Evolutionary conservation across 2,888 invertebrate species (phyloP).

Genomic region (Aspidiotus rigidus): DNA sequence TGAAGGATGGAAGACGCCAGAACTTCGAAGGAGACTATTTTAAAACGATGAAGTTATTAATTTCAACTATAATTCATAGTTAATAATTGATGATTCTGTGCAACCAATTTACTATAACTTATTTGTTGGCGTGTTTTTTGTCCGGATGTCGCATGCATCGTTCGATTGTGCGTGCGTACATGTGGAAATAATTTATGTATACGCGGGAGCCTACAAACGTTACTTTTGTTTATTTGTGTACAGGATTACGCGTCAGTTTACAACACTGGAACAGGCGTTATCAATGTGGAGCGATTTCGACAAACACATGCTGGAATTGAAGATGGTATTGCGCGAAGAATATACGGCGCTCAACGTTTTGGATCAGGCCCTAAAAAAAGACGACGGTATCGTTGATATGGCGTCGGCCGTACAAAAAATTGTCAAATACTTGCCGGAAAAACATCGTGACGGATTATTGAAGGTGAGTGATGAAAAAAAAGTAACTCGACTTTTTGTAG

Average conservation of each 20-base stretch:
- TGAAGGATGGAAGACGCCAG: too few species aligned
- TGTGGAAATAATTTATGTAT: too few species aligned
- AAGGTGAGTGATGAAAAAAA: conserved; percentile 1
- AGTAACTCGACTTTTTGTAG: too few species aligned
- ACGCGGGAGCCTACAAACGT: too few species aligned
- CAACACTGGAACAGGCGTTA: conserved; percentile 60
- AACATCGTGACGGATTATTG: conserved; percentile 38
- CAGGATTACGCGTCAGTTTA: conserved; percentile 63
- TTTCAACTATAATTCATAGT: too few species aligned
- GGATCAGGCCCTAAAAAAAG: conserved; percentile 45
- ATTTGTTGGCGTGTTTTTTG: too few species aligned
- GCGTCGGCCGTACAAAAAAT: conserved; percentile 51
- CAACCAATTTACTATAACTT: too few species aligned
- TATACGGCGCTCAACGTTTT: conserved; percentile 51
- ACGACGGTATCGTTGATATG: conserved; percentile 46
- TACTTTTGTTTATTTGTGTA: conserved; percentile 7
- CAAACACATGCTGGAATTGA: conserved; percentile 63
- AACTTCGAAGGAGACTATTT: too few species aligned
- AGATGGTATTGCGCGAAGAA: conserved; percentile 65
- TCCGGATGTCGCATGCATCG: too few species aligned
- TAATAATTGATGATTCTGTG: too few species aligned
- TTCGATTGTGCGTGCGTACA: too few species aligned
- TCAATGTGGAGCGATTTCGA: conserved; percentile 69
- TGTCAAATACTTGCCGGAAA: conserved; percentile 52
- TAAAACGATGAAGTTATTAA: too few species aligned